Percentiles rank a stretch among this genome's conserved stretches.
Evolutionary conservation across 2,797 vertebrate species (phyloP).

Genomic region (Aplochiton taeniatus): DNA sequence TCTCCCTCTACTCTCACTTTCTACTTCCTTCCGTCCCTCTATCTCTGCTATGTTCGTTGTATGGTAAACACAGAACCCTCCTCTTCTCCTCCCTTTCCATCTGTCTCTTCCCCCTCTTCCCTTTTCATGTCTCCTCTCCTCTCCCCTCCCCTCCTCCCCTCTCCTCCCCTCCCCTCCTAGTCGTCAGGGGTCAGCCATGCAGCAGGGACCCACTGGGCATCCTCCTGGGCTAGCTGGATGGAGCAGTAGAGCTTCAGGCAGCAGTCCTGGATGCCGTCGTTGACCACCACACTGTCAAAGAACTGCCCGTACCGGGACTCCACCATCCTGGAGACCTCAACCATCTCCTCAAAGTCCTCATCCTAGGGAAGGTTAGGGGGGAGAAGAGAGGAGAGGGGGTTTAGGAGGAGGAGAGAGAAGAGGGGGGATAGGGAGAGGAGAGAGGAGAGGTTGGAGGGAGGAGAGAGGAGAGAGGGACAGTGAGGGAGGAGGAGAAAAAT

Average conservation of each 20-base stretch:
- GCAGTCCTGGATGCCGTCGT: slow-evolving; percentile 81
- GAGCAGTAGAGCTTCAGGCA: slow-evolving; percentile 77
- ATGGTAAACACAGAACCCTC: too few species aligned
- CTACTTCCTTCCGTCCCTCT: not conserved
- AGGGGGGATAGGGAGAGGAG: not conserved
- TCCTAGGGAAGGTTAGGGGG: slow-evolving; percentile 67
- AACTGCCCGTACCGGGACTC: slow-evolving; percentile 86
- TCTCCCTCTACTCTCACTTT: not conserved
- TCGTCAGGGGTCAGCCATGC: slow-evolving; percentile 77
- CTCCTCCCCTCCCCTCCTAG: slow-evolving; percentile 18
- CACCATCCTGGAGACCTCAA: slow-evolving; percentile 80
- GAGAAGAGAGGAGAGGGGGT: not conserved
- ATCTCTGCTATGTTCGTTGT: too few species aligned
- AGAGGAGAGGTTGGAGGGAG: not conserved
- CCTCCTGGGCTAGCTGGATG: slow-evolving; percentile 81
- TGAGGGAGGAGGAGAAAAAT: not conserved
- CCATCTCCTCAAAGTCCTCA: slow-evolving; percentile 86
- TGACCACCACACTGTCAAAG: slow-evolving; percentile 86
- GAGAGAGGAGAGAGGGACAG: not conserved
- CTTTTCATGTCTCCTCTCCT: too few species aligned
- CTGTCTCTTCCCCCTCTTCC: not conserved
- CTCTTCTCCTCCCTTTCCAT: not conserved
- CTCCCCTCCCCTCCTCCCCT: not conserved
- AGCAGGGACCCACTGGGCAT: slow-evolving; percentile 87
- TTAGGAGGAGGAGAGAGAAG: not conserved